Evolutionary conservation across 1,140 invertebrate genomes (phyloP).

Genomic region (Neotoxoptera formosana): DNA sequence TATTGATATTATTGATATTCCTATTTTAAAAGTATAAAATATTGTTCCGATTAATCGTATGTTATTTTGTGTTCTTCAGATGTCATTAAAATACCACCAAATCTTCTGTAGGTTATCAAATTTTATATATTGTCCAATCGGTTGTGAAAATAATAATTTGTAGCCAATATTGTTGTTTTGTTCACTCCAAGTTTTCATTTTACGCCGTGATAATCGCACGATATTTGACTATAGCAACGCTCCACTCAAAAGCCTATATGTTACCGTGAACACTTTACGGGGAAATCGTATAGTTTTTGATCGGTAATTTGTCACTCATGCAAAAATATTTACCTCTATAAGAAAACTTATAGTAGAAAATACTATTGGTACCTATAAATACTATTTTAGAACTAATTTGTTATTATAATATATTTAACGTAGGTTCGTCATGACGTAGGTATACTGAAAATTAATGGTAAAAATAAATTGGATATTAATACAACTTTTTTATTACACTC

Average conservation of each 20-base stretch:
- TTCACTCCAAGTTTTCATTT: background rate
- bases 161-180: background rate
- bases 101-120: too few species aligned
- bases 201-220: too few species aligned
- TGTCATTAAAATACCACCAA: background rate
- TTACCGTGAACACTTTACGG: too few species aligned
- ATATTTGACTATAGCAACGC: background rate
- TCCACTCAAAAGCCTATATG: background rate
- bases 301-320: background rate
- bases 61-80: background rate
- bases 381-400: background rate
- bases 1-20: background rate
- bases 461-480: background rate
- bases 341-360: background rate
- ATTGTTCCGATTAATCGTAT: too few species aligned
- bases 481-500: background rate
- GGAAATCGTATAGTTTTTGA: background rate
- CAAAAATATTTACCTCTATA: background rate
- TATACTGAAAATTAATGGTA: background rate
- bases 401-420: background rate
- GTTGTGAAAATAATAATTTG: background rate
- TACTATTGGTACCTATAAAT: background rate
- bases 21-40: background rate
- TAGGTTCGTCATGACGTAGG: background rate
- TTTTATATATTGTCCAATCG: background rate